These are phyloP conservation scores for Knipowitschia caucasica DNA, from an alignment of 2,797 vertebrate species.

Conservation along the genomic window DNA sequence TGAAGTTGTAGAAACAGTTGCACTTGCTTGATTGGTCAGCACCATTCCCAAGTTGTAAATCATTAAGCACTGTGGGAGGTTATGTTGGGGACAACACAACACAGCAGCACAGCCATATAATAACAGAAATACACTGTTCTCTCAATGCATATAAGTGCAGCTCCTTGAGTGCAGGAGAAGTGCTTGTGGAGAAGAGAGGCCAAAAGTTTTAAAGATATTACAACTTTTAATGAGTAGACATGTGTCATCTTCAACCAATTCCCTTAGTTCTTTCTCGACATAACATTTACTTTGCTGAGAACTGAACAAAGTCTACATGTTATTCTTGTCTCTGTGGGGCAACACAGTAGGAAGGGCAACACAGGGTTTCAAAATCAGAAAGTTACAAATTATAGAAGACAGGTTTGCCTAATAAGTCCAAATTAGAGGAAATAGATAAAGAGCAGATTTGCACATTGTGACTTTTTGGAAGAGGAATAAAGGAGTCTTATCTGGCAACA, in stretches of 20 bases:
- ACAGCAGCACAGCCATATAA: not conserved
- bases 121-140: not conserved
- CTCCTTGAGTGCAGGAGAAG: constrained; percentile 6
- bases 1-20: not conserved
- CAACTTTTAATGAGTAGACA: constrained; percentile 6
- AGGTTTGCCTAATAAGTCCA: constrained; percentile 42
- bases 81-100: not conserved
- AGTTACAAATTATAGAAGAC: constrained; percentile 35
- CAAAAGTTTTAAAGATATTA: not conserved
- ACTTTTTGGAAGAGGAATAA: constrained; percentile 46
- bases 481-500: constrained; percentile 18
- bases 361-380: constrained; percentile 35
- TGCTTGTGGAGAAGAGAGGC: not conserved
- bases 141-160: constrained; percentile 15
- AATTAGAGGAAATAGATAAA: constrained; percentile 22
- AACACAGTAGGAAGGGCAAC: constrained; percentile 13
- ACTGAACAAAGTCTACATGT: constrained; percentile 5
- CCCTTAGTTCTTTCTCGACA: constrained; percentile 2
- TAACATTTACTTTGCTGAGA: constrained; percentile 14
- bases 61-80: not conserved
- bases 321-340: constrained; percentile 1
- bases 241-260: constrained; percentile 11
- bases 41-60: not conserved
- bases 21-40: not conserved
- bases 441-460: constrained; percentile 13